Percentiles rank a stretch among this genome's conserved stretches.
Conservation (phyloP, 2,797 vertebrate species). For the Lophius americanus region DNA sequence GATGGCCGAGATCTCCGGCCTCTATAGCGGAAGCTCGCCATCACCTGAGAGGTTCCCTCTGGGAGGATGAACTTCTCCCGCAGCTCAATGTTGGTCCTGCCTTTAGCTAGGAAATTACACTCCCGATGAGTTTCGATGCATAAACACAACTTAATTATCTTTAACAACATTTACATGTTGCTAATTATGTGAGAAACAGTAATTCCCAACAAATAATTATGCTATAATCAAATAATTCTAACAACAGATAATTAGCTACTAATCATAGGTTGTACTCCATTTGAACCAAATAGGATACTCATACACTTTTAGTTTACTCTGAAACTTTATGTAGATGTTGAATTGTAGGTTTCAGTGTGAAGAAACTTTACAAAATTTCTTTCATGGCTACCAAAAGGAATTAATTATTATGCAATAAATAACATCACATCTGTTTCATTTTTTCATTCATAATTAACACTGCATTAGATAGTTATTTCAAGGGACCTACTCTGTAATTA, state of each 20-base stretch:
- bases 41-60: slow-evolving; percentile 93
- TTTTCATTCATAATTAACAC: not conserved
- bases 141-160: not conserved
- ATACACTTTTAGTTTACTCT: not conserved
- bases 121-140: slow-evolving; percentile 23
- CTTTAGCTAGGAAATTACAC: slow-evolving; percentile 86
- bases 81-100: slow-evolving; percentile 95
- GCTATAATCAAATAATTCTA: no score
- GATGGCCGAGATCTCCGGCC: slow-evolving; percentile 95
- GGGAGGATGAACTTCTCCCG: slow-evolving; percentile 98
- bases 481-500: not conserved
- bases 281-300: not conserved
- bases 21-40: slow-evolving; percentile 95
- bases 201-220: slow-evolving; percentile 7
- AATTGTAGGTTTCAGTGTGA: not conserved
- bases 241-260: not conserved
- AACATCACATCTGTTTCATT: not conserved
- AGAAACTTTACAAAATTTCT: not conserved
- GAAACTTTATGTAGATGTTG: not conserved
- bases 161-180: not conserved
- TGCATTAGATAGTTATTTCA: not conserved
- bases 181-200: slow-evolving; percentile 36
- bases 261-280: not conserved
- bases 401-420: not conserved
- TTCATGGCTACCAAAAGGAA: not conserved